Evolutionary conservation across 2,113 vertebrate genomes (phyloP).

Genomic region (Numida meleagris): DNA sequence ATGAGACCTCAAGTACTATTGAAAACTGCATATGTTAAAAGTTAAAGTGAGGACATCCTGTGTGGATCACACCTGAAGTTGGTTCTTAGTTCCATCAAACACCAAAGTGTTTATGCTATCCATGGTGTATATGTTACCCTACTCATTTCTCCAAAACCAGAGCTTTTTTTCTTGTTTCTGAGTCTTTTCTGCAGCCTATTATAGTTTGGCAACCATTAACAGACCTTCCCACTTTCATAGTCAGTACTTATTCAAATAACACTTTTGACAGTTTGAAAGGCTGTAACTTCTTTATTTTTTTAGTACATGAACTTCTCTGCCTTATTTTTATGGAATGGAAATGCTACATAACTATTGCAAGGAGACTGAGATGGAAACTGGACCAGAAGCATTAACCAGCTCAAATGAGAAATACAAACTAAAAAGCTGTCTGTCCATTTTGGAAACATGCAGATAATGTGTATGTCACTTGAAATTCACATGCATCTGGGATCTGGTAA

Average conservation of each 20-base stretch:
- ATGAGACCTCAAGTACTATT: not conserved
- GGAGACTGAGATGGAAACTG: constrained; percentile 6
- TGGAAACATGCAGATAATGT: constrained; percentile 75
- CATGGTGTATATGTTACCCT: not conserved
- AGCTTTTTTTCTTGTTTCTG: not conserved
- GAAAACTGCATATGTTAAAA: not conserved
- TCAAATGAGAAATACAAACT: constrained; percentile 60
- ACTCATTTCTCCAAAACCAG: not conserved
- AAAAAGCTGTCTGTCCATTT: constrained; percentile 63
- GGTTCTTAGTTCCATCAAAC: not conserved
- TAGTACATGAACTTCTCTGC: not conserved
- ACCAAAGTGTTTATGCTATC: not conserved
- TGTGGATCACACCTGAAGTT: not conserved
- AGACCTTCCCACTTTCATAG: not conserved
- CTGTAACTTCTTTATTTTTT: not conserved
- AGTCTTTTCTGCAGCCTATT: not conserved
- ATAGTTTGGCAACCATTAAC: constrained; percentile 34
- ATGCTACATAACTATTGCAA: not conserved
- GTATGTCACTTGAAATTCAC: constrained; percentile 87
- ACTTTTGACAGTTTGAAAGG: constrained; percentile 12
- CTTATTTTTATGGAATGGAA: constrained; percentile 51
- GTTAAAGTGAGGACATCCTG: not conserved
- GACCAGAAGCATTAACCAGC: constrained; percentile 62
- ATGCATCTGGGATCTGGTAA: constrained; percentile 82
- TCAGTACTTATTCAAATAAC: not conserved